Evolutionary conservation across 2,113 vertebrate species (phyloP).

Genomic region (Ciconia boyciana): DNA sequence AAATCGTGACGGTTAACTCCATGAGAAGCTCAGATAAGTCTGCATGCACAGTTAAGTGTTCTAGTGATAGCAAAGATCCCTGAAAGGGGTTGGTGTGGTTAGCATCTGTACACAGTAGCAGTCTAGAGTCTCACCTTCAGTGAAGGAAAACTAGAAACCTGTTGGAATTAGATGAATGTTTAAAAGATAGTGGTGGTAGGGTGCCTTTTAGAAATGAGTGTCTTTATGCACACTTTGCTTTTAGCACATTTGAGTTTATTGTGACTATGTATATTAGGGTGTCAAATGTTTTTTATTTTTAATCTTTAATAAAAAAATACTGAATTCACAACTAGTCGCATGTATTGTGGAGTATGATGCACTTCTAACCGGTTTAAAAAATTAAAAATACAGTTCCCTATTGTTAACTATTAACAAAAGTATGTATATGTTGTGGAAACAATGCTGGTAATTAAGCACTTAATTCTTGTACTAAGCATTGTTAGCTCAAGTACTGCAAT

Average conservation of each 20-base stretch:
- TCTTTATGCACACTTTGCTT: slow-evolving; percentile 51
- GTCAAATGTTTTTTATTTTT: slow-evolving; percentile 53
- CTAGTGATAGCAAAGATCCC: slow-evolving; percentile 30
- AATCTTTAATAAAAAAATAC: slow-evolving; percentile 55
- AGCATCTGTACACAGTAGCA: not conserved
- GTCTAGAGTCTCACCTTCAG: slow-evolving; percentile 50
- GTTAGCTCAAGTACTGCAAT: not conserved
- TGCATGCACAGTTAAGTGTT: slow-evolving; percentile 8
- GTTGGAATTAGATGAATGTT: slow-evolving; percentile 45
- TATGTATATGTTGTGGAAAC: not conserved
- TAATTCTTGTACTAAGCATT: slow-evolving; percentile 1
- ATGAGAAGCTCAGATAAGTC: not conserved
- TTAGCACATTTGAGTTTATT: slow-evolving; percentile 47
- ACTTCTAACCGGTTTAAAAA: not conserved
- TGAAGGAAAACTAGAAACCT: slow-evolving; percentile 62
- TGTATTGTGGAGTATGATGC: not conserved
- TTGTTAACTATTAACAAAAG: not conserved
- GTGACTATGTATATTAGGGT: slow-evolving; percentile 61
- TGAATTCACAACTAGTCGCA: not conserved
- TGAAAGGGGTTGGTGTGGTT: slow-evolving; percentile 43
- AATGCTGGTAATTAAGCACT: slow-evolving; percentile 36
- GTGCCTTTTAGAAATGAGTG: slow-evolving; percentile 57
- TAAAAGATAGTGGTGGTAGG: slow-evolving; percentile 56
- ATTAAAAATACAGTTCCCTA: not conserved
- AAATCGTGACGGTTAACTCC: not conserved